A percentile compares a stretch with the other conserved stretches of the same genome.
Evolutionary conservation across 2,797 vertebrate genomes (phyloP).

Genomic region (Nyctibius grandis): DNA sequence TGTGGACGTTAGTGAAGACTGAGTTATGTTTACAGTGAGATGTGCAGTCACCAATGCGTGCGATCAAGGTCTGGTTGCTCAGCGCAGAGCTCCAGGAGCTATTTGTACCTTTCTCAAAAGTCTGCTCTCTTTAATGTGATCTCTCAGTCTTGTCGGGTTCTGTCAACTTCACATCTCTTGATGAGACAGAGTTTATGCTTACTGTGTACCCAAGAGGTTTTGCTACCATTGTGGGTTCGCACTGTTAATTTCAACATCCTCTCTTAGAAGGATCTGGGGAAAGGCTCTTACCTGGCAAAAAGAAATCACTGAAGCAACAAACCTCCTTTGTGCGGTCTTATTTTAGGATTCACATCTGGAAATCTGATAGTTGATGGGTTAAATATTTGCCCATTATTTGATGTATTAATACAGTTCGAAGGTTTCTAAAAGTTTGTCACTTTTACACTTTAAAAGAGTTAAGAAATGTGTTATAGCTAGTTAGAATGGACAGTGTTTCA

Average conservation of each 20-base stretch:
- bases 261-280: neutral
- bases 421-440: neutral
- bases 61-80: neutral
- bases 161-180: neutral
- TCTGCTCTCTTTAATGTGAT: neutral
- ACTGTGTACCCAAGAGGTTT: neutral
- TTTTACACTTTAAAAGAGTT: neutral
- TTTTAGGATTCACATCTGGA: neutral
- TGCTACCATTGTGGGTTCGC: accelerated
- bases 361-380: neutral
- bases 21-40: neutral
- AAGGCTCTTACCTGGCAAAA: neutral
- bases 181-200: neutral
- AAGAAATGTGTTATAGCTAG: neutral
- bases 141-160: neutral
- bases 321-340: neutral
- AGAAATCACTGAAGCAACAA: neutral
- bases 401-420: neutral
- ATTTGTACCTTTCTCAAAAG: neutral
- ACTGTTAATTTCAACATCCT: neutral
- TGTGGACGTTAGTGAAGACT: neutral
- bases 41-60: neutral
- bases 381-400: neutral
- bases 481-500: neutral
- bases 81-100: neutral